phyloP scores from a whole-genome alignment of 2,113 vertebrate species.

The Pogona vitticeps region DNA sequence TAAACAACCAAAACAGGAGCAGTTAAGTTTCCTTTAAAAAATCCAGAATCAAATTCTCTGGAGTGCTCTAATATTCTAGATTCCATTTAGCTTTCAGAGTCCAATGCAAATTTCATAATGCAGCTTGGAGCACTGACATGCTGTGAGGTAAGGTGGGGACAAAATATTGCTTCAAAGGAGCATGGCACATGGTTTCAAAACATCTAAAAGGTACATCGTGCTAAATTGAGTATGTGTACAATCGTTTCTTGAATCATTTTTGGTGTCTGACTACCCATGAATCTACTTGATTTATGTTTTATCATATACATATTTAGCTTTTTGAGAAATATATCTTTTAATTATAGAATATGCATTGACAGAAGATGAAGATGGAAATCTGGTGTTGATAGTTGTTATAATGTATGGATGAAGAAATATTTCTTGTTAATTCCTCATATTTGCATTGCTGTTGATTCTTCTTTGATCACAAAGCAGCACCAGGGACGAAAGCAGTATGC shows the following conservation, averaged over 20 bases:
- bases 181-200: no score
- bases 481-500: neutral
- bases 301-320: neutral
- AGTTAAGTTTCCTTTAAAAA: no score
- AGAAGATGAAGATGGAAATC: neutral
- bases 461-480: neutral
- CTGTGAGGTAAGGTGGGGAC: no score
- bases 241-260: neutral
- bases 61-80: no score
- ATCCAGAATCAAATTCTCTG: no score
- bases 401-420: neutral
- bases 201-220: neutral
- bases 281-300: neutral
- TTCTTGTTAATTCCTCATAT: neutral
- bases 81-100: no score
- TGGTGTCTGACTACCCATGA: neutral
- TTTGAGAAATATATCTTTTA: neutral
- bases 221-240: neutral
- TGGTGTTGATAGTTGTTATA: neutral
- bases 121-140: no score
- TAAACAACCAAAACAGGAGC: no score
- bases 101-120: no score
- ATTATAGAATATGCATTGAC: no score
- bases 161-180: no score
- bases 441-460: neutral